phyloP scores from a whole-genome alignment of 2,113 vertebrate species.

The Hemicordylus capensis region DNA sequence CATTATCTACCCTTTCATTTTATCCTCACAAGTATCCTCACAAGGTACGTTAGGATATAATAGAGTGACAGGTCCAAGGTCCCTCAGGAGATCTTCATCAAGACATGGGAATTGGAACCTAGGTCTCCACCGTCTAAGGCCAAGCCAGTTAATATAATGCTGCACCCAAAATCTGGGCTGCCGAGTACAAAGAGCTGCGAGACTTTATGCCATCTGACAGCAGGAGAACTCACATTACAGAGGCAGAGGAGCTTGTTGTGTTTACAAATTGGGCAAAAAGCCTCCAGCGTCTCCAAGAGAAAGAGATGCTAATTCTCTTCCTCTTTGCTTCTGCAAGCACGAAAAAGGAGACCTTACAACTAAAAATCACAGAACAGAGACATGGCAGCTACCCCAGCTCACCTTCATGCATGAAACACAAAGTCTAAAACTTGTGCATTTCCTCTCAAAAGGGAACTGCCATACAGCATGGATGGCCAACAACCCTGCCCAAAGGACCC shows the following conservation, averaged over 20 bases:
- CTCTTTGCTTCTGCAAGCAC: neutral
- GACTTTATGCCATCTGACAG: neutral
- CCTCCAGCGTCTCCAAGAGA: neutral
- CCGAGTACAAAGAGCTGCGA: neutral
- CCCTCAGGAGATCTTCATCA: neutral
- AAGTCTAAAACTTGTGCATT: neutral
- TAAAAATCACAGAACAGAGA: neutral
- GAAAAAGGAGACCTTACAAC: neutral
- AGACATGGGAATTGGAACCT: neutral
- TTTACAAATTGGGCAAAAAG: neutral
- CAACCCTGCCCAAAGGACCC: neutral
- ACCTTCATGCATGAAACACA: neutral
- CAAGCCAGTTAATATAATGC: neutral
- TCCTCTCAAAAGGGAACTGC: neutral
- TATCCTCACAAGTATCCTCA: neutral
- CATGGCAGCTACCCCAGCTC: neutral
- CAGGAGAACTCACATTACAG: neutral
- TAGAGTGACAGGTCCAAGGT: neutral
- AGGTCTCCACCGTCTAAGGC: neutral
- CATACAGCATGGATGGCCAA: neutral
- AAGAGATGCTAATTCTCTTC: conserved; percentile 5
- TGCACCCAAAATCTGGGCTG: neutral
- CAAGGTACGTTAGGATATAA: neutral
- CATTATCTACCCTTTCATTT: neutral
- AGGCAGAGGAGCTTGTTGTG: neutral